Evolutionary conservation across 1,140 invertebrate genomes (phyloP), one percentile per base, ranked within the genome.

Genomic region (Trichomalopsis sarcophagae): DNA sequence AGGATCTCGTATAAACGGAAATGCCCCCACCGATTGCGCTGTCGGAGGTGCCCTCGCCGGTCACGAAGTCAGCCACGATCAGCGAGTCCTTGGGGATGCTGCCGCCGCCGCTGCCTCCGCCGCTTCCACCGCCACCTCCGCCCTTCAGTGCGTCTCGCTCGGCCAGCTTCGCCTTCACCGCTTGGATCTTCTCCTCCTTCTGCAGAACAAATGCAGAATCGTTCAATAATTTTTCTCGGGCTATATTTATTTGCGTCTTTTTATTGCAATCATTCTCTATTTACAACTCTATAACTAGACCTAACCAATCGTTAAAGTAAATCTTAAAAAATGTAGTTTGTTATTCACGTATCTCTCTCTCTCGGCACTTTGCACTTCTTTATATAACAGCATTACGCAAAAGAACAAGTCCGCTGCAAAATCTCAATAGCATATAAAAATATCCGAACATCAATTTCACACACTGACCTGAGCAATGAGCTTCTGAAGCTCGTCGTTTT

Each of bases 401-500:
- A 62, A 62, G 17, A 62, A 6, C 5, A 62, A 62, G 55, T 14
- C 55, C 21, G 21, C 55, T 62, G 55, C 17, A n/a, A 62, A 44
- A 44, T 44, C 40, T 62, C 55, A 62, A 62, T 62, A n/a, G 17
- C 17, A n/a, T 62, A n/a, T 62, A n/a, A 62, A n/a, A 62, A 21
- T 17, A 21, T n/a, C 21, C 17, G 17, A n/a, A 62, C 17, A 21
- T 62, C 5, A 17, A n/a, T 62, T 10, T n/a, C 21, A n/a, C 17
- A 30, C 21, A 82, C 91, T 94, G 92, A 98, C 98, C 94, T 96
- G 96, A 88, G 97, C 95, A 90, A 99, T 99, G 76, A 99, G 95
- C 94, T 97, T 97, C 93, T 99, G 98, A 75, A 99, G 94, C 91
- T 99, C 97, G 90, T 99, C 98, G 93, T 99, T 99, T 94, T 99